Base-by-base conservation (phyloP, 2,888 invertebrate species). In the Listrodromus nycthemerus region DNA sequence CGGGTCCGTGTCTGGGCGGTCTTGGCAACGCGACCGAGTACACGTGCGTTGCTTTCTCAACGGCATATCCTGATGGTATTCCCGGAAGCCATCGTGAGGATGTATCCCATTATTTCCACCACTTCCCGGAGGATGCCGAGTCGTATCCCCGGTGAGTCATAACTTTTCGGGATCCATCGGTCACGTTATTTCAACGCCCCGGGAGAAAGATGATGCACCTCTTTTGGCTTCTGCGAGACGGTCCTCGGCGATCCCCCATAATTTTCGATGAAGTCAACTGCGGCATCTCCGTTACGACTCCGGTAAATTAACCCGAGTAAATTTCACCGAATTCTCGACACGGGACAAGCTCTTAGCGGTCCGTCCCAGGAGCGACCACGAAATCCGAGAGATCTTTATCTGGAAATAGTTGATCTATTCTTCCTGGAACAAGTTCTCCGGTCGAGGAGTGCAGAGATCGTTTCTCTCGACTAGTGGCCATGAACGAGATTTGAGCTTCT, bases 321-420 rank as follows among this genome's bases (percentile, higher is more conserved):
- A 61, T 61, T 61, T 61, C 30, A 61, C 61, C 61, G 5, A 61
- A 27, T 30, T 61, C 27, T 30, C 16, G 7, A 24, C 58, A 27
- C 27, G 10, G 24, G 58, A 10, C 27, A 13, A 58, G 27, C 58
- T 13, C 61, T 2, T 6, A 24, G 37, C 55, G 16, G 73, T 21
- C 19, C 41, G 19, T n/a, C 8, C 24, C 10, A 16, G 71, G 27
- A 55, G 65, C 70, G 76, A n/a, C 61, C 33, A 55, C 19, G 76
- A 81, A 76, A 71, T 71, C 65, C 65, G 24, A 13, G 37, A 73
- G 81, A 82, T 82, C 61, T 67, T 24, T 77, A 77, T 82, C 71
- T 55, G 58, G 55, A 82, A 77, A 82, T 76, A 66, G 55, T n/a
- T 21, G 33, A 52, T 81, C 30, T 70, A 55, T 33, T 66, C 1